Conservation (phyloP, 2,797 vertebrate genomes). For the Pipistrellus kuhlii region DNA sequence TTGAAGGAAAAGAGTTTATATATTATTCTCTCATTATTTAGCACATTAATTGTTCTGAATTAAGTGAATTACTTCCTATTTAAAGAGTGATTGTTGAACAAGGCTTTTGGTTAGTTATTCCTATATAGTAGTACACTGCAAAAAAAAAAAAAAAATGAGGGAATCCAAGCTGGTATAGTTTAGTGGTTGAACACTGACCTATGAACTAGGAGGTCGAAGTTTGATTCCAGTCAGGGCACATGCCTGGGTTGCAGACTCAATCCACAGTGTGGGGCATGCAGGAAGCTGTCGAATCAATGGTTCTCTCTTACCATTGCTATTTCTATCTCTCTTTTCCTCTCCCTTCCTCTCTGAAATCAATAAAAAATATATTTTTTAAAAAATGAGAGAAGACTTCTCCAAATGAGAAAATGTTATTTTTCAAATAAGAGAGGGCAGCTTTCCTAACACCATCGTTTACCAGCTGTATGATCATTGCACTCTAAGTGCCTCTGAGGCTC, state of each 20-base stretch:
- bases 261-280: too few species aligned
- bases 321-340: too few species aligned
- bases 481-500: background rate
- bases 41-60: background rate
- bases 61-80: background rate
- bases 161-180: too few species aligned
- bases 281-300: too few species aligned
- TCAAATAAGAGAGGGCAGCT: background rate
- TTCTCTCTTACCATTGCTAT: too few species aligned
- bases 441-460: background rate
- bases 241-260: too few species aligned
- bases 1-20: slow-evolving; percentile 20
- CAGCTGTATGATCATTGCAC: background rate
- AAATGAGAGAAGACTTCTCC: background rate
- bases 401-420: slow-evolving; percentile 46
- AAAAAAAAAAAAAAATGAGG: slow-evolving; percentile 24
- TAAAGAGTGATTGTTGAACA: slow-evolving; percentile 14
- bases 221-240: too few species aligned
- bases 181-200: too few species aligned
- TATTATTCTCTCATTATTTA: background rate
- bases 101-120: background rate
- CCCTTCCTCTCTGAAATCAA: too few species aligned
- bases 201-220: too few species aligned
- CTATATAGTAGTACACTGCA: background rate
- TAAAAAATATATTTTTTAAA: too few species aligned